A percentile compares a stretch with the other conserved stretches of the same genome.
Evolutionary conservation across 2,113 vertebrate species (phyloP).

Genomic region (Platysteira castanea): DNA sequence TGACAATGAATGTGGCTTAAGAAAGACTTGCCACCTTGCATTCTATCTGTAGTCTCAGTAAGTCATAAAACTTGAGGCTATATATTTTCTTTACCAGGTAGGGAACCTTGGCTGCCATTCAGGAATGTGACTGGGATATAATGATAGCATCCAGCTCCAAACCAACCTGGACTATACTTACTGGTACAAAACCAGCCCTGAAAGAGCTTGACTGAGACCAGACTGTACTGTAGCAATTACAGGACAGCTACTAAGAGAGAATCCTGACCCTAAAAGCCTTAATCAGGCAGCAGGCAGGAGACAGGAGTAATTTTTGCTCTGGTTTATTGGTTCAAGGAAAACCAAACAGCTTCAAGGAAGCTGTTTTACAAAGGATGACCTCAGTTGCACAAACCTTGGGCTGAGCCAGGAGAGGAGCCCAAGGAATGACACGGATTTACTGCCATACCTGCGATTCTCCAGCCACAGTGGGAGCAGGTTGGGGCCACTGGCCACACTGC

Average conservation of each 20-base stretch:
- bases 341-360: no score
- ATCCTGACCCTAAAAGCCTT: neutral
- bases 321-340: no score
- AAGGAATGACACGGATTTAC: neutral
- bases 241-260: neutral
- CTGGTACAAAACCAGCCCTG: neutral
- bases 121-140: neutral
- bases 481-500: neutral
- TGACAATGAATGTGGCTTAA: neutral
- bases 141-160: neutral
- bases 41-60: neutral
- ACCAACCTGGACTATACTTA: neutral
- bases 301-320: neutral
- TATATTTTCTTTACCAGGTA: conserved; percentile 6
- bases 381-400: neutral
- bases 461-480: rapidly evolving
- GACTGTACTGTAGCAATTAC: rapidly evolving
- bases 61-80: neutral
- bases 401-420: neutral
- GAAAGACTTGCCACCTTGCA: neutral
- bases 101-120: conserved; percentile 23
- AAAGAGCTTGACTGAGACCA: neutral
- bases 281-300: neutral
- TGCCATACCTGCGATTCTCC: neutral
- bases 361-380: conserved; percentile 11